phyloP scores from a whole-genome alignment of 35 echinoderm and acorn worm genomes.

The Eucidaris tribuloides region DNA sequence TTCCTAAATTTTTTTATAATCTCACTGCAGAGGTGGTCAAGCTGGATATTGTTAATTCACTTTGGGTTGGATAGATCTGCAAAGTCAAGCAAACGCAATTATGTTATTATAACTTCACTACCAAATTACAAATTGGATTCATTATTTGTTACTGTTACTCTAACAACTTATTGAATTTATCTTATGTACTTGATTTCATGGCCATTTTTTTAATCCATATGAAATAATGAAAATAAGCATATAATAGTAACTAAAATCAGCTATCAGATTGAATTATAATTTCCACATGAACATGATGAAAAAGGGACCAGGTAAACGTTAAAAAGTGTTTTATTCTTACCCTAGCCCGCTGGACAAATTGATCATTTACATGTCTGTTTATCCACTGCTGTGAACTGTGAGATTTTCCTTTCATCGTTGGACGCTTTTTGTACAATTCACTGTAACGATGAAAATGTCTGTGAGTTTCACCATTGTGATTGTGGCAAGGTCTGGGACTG shows the following conservation, averaged over 20 bases:
- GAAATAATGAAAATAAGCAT: background rate
- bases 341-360: conserved; percentile 65
- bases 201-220: background rate
- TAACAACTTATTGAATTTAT: background rate
- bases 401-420: conserved; percentile 17
- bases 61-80: too few relatives aligned
- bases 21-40: too few relatives aligned
- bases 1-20: too few relatives aligned
- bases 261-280: background rate
- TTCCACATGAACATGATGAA: background rate
- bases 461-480: too few relatives aligned
- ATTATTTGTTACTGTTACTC: background rate
- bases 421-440: background rate
- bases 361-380: conserved; percentile 60
- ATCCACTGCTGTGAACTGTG: conserved; percentile 67
- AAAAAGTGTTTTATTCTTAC: background rate
- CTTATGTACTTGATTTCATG: background rate
- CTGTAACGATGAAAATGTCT: background rate
- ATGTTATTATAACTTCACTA: too few relatives aligned
- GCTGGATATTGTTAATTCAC: too few relatives aligned
- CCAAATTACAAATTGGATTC: too few relatives aligned
- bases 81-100: too few relatives aligned
- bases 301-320: background rate
- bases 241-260: background rate
- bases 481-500: too few relatives aligned